Evolutionary conservation across 1,140 invertebrate species (phyloP).

Genomic region (Ctenoplectra terminalis): DNA sequence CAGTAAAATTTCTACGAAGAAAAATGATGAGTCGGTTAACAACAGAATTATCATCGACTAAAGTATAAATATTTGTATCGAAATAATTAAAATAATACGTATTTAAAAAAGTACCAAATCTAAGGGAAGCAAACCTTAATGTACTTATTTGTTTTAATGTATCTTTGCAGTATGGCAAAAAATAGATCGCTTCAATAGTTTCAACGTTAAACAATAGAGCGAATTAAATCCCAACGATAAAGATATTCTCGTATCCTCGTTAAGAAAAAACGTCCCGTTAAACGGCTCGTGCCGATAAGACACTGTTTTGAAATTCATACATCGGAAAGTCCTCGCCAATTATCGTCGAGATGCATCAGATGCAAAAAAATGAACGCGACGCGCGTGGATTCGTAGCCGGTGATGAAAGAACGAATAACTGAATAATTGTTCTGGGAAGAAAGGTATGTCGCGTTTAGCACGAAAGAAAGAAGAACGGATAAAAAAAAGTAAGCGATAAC

Average conservation of each 20-base stretch:
- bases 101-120: too few relatives aligned
- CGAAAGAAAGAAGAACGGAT: background rate
- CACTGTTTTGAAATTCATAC: background rate
- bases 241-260: background rate
- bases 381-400: background rate
- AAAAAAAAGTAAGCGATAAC: background rate
- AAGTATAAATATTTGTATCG: too few relatives aligned
- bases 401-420: conserved; percentile 24
- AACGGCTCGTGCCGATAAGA: background rate
- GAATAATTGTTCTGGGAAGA: conserved; percentile 19
- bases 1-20: background rate
- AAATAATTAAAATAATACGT: too few relatives aligned
- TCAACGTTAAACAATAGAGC: background rate
- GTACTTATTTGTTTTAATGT: too few relatives aligned
- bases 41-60: too few relatives aligned
- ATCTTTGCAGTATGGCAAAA: too few relatives aligned
- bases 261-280: too few relatives aligned
- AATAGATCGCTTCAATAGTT: too few relatives aligned
- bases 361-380: background rate
- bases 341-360: background rate
- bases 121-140: too few relatives aligned
- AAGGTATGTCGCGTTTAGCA: background rate
- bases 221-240: background rate
- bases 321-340: background rate
- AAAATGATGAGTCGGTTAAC: fast-evolving